These are phyloP conservation scores for Microcebus jonahi DNA, from an alignment of 2,113 vertebrate genomes.

Conservation along the genomic window DNA sequence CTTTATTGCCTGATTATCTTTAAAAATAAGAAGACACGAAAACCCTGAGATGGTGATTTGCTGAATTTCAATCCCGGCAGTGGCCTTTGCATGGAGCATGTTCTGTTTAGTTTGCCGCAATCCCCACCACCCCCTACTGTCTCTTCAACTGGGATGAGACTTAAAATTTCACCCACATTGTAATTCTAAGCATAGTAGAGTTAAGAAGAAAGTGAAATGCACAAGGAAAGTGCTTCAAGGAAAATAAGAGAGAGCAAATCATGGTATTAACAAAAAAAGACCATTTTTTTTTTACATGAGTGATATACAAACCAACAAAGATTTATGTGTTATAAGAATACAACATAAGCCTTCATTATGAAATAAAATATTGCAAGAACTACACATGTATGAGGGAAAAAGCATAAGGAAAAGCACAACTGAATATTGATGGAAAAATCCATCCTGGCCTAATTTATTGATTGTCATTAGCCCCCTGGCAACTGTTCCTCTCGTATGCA, in stretches of 20 bases:
- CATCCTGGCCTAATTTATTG: not conserved
- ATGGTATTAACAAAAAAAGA: not conserved
- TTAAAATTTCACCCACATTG: fast-evolving
- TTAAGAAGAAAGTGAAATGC: not conserved
- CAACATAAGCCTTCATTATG: not conserved
- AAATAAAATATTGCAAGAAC: not conserved
- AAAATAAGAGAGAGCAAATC: not conserved
- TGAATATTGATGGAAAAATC: not conserved
- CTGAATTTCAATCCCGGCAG: not conserved
- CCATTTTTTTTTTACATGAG: not conserved
- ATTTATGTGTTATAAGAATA: fast-evolving
- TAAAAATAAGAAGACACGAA: not conserved
- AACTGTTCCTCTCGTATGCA: not conserved
- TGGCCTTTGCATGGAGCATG: fast-evolving
- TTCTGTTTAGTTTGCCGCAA: not conserved
- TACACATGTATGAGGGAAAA: not conserved
- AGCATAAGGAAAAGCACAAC: not conserved
- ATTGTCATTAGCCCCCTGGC: not conserved
- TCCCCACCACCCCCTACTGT: not conserved
- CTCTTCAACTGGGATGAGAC: fast-evolving
- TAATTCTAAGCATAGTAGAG: not conserved
- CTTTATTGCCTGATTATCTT: not conserved
- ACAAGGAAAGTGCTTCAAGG: not conserved
- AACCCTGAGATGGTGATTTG: not conserved
- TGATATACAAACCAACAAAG: fast-evolving